Conservation (phyloP, 2,113 vertebrate genomes). For the Canis aureus region DNA sequence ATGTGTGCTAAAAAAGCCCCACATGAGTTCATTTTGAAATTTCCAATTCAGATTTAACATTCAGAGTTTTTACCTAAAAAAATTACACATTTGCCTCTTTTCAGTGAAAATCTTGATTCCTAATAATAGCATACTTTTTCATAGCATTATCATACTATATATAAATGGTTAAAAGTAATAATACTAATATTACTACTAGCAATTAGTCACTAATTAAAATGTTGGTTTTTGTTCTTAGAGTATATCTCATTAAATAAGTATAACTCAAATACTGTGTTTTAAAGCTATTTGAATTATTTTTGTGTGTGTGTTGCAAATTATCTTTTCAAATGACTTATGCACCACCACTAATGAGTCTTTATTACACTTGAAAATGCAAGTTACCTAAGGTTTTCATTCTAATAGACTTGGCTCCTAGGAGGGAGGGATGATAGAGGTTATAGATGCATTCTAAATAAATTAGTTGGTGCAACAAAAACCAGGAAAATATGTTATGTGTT, state of each 20-base stretch:
- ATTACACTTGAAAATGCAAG: constrained; percentile 42
- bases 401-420: not conserved
- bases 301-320: constrained; percentile 62
- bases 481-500: not conserved
- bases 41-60: not conserved
- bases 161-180: not conserved
- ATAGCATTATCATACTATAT: not conserved
- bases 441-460: constrained; percentile 31
- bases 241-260: constrained; percentile 41
- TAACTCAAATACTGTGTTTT: constrained; percentile 30
- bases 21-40: not conserved
- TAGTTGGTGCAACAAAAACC: not conserved
- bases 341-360: constrained; percentile 35
- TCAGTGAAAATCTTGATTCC: constrained; percentile 6
- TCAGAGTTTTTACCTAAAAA: constrained; percentile 7
- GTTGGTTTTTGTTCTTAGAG: not conserved
- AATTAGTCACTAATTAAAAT: not conserved
- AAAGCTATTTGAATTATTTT: constrained; percentile 54
- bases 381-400: constrained; percentile 8
- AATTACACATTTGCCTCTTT: not conserved
- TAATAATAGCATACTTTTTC: constrained; percentile 17
- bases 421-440: not conserved
- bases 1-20: not conserved
- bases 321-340: constrained; percentile 53
- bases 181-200: not conserved